Evolutionary conservation across 2,888 invertebrate species (phyloP), one percentile per base, ranked within the genome.

Genomic region (Drepanosiphum platanoidis): DNA sequence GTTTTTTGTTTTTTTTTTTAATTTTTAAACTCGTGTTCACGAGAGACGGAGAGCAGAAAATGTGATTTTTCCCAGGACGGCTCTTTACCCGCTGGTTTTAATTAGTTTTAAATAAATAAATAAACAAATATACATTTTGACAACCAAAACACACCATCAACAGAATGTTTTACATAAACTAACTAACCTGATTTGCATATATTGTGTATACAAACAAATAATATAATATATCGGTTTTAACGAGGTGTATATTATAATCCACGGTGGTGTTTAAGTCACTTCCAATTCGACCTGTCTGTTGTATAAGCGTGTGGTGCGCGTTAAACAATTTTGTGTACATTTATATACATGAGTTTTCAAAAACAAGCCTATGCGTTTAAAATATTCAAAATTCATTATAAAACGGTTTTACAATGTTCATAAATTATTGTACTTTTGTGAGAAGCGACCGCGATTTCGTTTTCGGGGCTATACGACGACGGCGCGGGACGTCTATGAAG

Each of bases 131-230:
- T 36, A 58, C 75, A 36, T 70, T 80, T 80, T 66, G 78, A 78
- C 78, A 66, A 78, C 66, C 9, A 34, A 52, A 30, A 81, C 36
- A 80, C 52, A 80, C 36, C 52, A 36, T 70, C 52, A 52, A 70
- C 36, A 34, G 30, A 52, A 34, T 71, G 81, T 74, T 83, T 83
- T 74, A 83, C 82, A 83, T 83, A 83, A 83, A 46, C 32, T 74
- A 83, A 74, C 74, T 42, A 74, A 66, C 46, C 8, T 27, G 22
- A 74, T 83, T 83, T 74, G 82, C 82, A 83, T 83, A 83, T 32
- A 34, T 27, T 39, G 22, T 61, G 4, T 52, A 52, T 22, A 70
- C 70, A 71, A 71, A 68, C 66, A 42, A 68, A 64, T 39, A 1
- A 27, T 34, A 46, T 79, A 70, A 36, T 70, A 81, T 81, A 81